These are phyloP conservation scores for Chrysocyon brachyurus DNA, from an alignment of 2,797 vertebrate genomes.

Conservation along the genomic window DNA sequence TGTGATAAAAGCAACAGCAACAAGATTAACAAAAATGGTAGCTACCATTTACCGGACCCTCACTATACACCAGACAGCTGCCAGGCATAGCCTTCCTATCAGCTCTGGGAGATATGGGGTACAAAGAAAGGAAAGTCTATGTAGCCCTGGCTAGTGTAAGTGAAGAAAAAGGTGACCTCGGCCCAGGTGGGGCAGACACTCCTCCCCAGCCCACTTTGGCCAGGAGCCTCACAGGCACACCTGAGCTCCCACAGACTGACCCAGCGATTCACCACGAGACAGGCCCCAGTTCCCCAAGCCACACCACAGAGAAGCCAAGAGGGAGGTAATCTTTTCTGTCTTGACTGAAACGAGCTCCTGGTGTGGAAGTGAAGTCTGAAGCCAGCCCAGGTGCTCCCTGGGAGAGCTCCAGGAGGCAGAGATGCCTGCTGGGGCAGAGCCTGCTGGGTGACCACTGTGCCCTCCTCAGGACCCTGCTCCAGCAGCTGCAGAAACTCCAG, in stretches of 20 bases:
- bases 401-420: not conserved
- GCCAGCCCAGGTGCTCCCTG: not conserved
- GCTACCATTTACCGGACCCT: not conserved
- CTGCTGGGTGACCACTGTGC: slow-evolving; percentile 69
- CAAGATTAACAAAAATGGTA: not conserved
- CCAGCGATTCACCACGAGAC: not conserved
- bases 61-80: not conserved
- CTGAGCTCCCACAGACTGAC: not conserved
- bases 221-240: not conserved
- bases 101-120: not conserved
- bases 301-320: not conserved
- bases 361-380: not conserved
- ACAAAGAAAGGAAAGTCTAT: not conserved
- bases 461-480: slow-evolving; percentile 94
- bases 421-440: not conserved
- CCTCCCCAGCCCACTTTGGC: not conserved
- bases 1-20: not conserved
- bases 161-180: not conserved
- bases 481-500: slow-evolving; percentile 99
- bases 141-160: not conserved
- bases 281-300: not conserved
- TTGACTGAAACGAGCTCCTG: not conserved
- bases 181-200: too few relatives aligned
- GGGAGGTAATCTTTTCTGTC: not conserved
- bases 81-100: not conserved